Evolutionary conservation across 2,797 vertebrate species (phyloP).

Genomic region (Squalus acanthias): DNA sequence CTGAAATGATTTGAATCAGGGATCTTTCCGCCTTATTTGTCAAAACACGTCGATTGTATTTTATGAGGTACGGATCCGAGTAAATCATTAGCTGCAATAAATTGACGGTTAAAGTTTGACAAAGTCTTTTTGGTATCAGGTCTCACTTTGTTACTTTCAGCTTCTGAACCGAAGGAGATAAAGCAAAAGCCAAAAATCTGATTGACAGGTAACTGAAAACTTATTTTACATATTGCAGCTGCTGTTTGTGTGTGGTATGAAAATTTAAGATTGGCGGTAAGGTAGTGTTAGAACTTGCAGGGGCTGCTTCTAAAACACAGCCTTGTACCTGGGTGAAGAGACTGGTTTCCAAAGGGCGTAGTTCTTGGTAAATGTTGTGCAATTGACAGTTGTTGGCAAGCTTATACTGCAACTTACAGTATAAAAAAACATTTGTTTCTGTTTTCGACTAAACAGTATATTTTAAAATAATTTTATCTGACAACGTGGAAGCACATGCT

Average conservation of each 20-base stretch:
- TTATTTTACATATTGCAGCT: neutral
- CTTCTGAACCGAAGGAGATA: neutral
- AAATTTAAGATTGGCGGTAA: no score
- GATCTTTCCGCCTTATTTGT: neutral
- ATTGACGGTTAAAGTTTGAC: slow-evolving; percentile 71
- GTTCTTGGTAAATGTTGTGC: neutral
- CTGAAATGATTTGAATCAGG: neutral
- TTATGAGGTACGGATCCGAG: slow-evolving; percentile 42
- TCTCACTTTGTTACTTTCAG: neutral
- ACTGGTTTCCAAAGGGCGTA: neutral
- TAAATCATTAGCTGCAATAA: slow-evolving; percentile 79
- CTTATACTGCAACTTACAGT: neutral
- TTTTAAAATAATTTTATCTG: neutral
- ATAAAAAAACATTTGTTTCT: neutral
- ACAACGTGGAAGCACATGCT: neutral
- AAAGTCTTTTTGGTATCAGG: slow-evolving; percentile 39
- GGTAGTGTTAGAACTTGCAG: neutral
- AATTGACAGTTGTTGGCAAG: neutral
- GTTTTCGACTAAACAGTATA: neutral
- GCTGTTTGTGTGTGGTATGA: neutral
- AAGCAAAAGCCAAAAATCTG: neutral
- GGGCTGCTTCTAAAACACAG: neutral
- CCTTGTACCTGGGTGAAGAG: neutral
- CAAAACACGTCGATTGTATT: neutral
- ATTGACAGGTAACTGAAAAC: slow-evolving; percentile 23